Evolutionary conservation across 1,140 invertebrate genomes (phyloP).

Genomic region (Anastrepha ludens): DNA sequence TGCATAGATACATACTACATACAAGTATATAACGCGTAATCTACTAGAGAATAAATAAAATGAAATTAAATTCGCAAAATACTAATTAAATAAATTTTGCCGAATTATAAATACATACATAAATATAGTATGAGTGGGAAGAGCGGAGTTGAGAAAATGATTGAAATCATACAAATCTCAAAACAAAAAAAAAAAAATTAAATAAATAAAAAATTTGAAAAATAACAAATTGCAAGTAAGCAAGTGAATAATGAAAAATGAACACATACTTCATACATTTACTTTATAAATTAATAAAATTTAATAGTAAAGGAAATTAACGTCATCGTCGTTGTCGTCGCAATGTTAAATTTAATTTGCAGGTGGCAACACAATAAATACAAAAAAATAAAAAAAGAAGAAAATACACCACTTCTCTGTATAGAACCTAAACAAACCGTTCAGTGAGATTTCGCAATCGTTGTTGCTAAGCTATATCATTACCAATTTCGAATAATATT

Average conservation of each 20-base stretch:
- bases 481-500: too few relatives aligned
- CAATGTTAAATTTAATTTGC: conserved; percentile 48
- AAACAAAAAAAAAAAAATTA: not conserved
- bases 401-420: not conserved
- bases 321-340: conserved; percentile 34
- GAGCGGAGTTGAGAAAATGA: conserved; percentile 11
- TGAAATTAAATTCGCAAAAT: conserved; percentile 47
- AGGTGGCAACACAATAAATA: not conserved
- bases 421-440: not conserved
- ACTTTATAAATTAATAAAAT: conserved; percentile 16
- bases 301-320: not conserved
- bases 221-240: not conserved
- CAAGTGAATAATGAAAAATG: not conserved
- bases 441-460: not conserved
- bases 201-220: not conserved
- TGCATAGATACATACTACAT: conserved; percentile 48
- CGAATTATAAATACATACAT: conserved; percentile 32
- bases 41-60: conserved; percentile 59
- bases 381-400: not conserved
- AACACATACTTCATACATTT: conserved; percentile 18
- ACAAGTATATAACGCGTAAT: conserved; percentile 51
- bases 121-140: conserved; percentile 6
- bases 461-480: not conserved
- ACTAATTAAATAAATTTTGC: conserved; percentile 46
- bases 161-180: not conserved